Evolutionary conservation across 2,888 invertebrate species (phyloP).

Genomic region (Oligia latruncula): DNA sequence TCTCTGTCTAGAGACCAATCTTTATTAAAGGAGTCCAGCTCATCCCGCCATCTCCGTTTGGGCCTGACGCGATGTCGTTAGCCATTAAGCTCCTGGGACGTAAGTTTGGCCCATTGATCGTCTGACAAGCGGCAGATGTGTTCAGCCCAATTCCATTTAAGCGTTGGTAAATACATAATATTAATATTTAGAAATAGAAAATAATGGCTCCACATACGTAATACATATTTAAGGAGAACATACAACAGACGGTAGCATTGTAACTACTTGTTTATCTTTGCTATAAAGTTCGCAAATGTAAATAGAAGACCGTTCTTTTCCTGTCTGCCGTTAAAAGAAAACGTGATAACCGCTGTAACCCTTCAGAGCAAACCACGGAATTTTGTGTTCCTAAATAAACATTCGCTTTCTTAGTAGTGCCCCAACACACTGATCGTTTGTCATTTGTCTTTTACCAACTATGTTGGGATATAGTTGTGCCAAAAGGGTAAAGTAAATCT

Average conservation of each 20-base stretch:
- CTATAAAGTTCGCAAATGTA: slow-evolving; percentile 45
- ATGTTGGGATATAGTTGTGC: slow-evolving; percentile 51
- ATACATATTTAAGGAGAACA: neutral
- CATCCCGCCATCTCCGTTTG: neutral
- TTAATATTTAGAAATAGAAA: neutral
- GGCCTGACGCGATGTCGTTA: neutral
- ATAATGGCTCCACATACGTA: neutral
- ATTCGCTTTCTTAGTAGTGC: slow-evolving; percentile 40
- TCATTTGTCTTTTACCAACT: slow-evolving; percentile 56
- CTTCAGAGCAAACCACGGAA: slow-evolving; percentile 57
- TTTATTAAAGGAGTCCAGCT: neutral
- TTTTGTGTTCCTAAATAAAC: slow-evolving; percentile 63
- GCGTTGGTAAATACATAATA: neutral
- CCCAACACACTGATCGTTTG: slow-evolving; percentile 56
- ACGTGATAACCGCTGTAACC: slow-evolving; percentile 49
- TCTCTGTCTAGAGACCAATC: neutral
- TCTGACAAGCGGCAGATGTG: neutral
- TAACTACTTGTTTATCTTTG: neutral
- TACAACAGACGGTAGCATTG: neutral
- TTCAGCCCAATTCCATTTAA: neutral
- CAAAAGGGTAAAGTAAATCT: slow-evolving; percentile 35
- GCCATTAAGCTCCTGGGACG: neutral
- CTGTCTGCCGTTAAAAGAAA: slow-evolving; percentile 41
- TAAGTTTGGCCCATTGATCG: neutral
- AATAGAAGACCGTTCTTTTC: slow-evolving; percentile 43